These are phyloP conservation scores for Oplegnathus fasciatus DNA, from an alignment of 2,113 vertebrate species.

Conservation along the genomic window DNA sequence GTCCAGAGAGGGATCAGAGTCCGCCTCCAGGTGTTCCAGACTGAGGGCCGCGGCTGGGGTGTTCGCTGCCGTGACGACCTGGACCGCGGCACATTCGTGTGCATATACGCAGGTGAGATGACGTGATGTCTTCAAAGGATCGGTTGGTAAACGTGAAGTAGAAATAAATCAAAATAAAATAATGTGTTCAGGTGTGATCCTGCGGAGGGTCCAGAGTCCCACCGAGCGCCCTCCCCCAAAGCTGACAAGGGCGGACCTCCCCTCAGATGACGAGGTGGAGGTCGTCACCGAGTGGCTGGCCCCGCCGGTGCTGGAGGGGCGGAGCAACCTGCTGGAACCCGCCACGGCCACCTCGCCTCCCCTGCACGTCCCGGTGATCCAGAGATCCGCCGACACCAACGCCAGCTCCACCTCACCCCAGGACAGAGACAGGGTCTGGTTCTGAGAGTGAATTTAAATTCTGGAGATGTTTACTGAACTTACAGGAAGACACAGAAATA, in stretches of 20 bases:
- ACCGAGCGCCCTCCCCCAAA: constrained; percentile 47
- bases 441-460: too few species aligned
- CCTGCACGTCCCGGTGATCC: constrained; percentile 73
- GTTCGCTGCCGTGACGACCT: constrained; percentile 95
- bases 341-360: constrained; percentile 3
- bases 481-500: too few species aligned
- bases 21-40: constrained; percentile 93
- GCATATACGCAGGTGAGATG: constrained; percentile 91
- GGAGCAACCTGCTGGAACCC: constrained; percentile 35
- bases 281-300: constrained; percentile 85
- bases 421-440: constrained; percentile 27
- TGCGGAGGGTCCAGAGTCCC: constrained; percentile 49
- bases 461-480: too few species aligned
- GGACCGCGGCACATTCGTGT: constrained; percentile 93
- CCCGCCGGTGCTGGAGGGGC: constrained; percentile 59
- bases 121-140: too few species aligned
- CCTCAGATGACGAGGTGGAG: constrained; percentile 85
- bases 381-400: constrained; percentile 76
- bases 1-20: constrained; percentile 92
- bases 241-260: constrained; percentile 56
- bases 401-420: fast-evolving
- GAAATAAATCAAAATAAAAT: neutral
- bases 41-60: constrained; percentile 89
- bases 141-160: neutral
- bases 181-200: constrained; percentile 75